Evolutionary conservation across 2,888 invertebrate genomes (phyloP).

Genomic region (Ophraella communa): DNA sequence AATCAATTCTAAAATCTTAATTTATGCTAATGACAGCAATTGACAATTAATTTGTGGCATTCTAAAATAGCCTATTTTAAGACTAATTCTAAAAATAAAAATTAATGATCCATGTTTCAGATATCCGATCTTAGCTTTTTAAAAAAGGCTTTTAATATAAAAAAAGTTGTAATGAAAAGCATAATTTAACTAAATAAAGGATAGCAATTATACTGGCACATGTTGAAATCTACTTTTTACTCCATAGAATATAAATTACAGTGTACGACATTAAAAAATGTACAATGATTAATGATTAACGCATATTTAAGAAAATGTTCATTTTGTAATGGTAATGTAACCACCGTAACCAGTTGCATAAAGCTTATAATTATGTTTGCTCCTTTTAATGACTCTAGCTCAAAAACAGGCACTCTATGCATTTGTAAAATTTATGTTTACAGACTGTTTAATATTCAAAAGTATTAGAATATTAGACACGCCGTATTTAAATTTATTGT

Average conservation of each 20-base stretch:
- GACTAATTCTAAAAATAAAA: no score
- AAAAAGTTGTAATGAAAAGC: background rate
- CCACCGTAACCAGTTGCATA: slow-evolving; percentile 3
- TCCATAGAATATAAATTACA: slow-evolving; percentile 16
- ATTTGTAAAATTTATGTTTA: background rate
- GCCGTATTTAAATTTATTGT: no score
- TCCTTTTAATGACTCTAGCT: background rate
- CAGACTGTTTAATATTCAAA: background rate
- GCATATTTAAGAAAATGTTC: slow-evolving; percentile 9
- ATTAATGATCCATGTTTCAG: no score
- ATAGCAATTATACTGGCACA: background rate
- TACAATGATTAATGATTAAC: slow-evolving; percentile 15
- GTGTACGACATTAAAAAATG: slow-evolving; percentile 8
- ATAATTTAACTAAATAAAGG: background rate
- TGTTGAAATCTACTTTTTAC: slow-evolving; percentile 7
- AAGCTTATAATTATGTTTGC: slow-evolving; percentile 7
- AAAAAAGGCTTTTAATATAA: background rate
- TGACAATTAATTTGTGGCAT: no score
- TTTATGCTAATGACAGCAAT: no score
- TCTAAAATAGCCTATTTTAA: no score
- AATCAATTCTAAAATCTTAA: no score
- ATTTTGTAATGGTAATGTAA: slow-evolving; percentile 18
- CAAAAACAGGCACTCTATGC: background rate
- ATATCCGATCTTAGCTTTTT: background rate
- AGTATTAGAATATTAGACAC: no score